Conservation (phyloP, 2,888 invertebrate species). For the Balanococcus diminutus region DNA sequence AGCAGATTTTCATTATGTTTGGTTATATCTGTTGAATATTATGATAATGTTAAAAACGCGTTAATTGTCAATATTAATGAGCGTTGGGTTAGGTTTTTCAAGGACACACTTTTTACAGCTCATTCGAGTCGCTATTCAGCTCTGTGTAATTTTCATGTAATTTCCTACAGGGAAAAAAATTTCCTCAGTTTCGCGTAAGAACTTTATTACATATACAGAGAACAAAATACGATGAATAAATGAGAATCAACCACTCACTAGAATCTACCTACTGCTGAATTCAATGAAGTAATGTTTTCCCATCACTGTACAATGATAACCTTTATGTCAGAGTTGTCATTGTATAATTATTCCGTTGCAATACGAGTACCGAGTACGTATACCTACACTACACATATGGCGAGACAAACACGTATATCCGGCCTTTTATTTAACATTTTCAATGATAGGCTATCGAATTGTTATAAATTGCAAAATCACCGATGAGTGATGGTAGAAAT, state of each 20-base stretch:
- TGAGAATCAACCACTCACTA: neutral
- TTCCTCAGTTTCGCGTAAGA: neutral
- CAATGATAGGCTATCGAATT: neutral
- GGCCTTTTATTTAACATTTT: neutral
- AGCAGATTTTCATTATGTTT: neutral
- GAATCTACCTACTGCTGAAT: neutral
- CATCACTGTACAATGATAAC: neutral
- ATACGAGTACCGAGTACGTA: neutral
- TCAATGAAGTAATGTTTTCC: neutral
- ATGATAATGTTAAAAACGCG: neutral
- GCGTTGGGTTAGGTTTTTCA: neutral
- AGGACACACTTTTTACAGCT: neutral
- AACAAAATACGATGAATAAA: neutral
- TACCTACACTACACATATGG: neutral
- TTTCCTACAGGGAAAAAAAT: neutral
- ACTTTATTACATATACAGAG: neutral
- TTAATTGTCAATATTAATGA: neutral
- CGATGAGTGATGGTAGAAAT: neutral
- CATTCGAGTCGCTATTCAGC: neutral
- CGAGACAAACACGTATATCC: conserved; percentile 12
- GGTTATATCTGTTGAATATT: neutral
- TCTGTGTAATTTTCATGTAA: neutral
- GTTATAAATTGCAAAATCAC: conserved; percentile 1
- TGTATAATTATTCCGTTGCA: neutral
- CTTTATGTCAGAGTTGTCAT: neutral